Conservation (phyloP, 2,888 invertebrate species). For the Pediacus dermestoides region DNA sequence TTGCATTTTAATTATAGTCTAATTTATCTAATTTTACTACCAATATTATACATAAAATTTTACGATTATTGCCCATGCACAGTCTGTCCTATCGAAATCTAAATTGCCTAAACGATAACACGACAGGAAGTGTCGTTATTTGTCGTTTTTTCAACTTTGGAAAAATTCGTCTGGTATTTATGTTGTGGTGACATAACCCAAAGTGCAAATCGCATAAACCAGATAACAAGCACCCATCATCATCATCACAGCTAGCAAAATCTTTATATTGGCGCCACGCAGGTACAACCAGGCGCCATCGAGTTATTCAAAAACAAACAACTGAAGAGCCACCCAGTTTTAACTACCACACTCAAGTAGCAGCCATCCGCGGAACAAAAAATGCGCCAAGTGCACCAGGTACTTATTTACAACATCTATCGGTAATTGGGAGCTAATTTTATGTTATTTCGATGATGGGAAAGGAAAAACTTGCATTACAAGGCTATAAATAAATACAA, state of each 20-base stretch:
- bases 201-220: not conserved
- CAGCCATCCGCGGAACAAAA: no score
- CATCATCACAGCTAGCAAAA: not conserved
- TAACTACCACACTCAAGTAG: constrained; percentile 1
- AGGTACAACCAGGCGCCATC: constrained; percentile 4
- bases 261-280: constrained; percentile 1
- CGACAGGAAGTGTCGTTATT: not conserved
- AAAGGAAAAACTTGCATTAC: no score
- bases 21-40: not conserved
- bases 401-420: no score
- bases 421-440: constrained; percentile 1
- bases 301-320: constrained; percentile 9
- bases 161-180: not conserved
- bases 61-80: no score
- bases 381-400: no score
- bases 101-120: not conserved
- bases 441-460: no score
- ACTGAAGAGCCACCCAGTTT: not conserved
- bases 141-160: not conserved
- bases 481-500: no score
- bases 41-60: no score
- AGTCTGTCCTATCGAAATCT: not conserved
- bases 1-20: constrained; percentile 2
- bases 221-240: no score
- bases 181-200: not conserved